Evolutionary conservation across 2,888 invertebrate genomes (phyloP).

Genomic region (Nipponacmea schrenckii): DNA sequence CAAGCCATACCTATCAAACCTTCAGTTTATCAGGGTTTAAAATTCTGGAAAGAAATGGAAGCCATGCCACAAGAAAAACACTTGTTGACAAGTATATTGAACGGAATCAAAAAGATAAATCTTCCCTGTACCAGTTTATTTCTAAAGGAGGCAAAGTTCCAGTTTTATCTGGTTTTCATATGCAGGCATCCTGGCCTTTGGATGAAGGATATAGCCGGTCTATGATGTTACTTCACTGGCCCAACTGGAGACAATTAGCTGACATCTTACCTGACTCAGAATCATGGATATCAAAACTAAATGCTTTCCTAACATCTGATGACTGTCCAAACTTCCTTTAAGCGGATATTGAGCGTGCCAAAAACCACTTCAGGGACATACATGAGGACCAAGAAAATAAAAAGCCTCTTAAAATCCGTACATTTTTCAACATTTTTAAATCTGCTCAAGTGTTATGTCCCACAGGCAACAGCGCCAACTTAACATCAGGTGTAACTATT

Average conservation of each 20-base stretch:
- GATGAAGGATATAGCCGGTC: constrained; percentile 31
- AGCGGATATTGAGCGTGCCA: constrained; percentile 29
- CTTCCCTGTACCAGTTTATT: constrained; percentile 31
- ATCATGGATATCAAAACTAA: constrained; percentile 31
- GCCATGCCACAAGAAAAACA: constrained; percentile 26
- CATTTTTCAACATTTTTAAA: constrained; percentile 26
- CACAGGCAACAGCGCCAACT: constrained; percentile 39
- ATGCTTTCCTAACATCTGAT: constrained; percentile 24
- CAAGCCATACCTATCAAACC: constrained; percentile 35
- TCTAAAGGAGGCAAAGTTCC: constrained; percentile 26
- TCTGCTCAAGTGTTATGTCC: constrained; percentile 38
- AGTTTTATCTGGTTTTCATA: constrained; percentile 19
- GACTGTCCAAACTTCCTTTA: constrained; percentile 33
- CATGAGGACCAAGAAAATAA: constrained; percentile 11
- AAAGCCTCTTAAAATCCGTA: constrained; percentile 24
- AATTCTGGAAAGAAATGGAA: constrained; percentile 26
- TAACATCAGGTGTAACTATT: constrained; percentile 35
- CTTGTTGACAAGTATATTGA: constrained; percentile 30
- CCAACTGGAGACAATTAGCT: constrained; percentile 33
- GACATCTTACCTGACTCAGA: constrained; percentile 30
- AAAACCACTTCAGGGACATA: background rate
- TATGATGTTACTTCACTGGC: constrained; percentile 34
- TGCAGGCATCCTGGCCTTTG: constrained; percentile 35
- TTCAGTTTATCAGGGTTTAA: constrained; percentile 34
- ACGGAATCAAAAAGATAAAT: constrained; percentile 22